Evolutionary conservation across 2,797 vertebrate genomes (phyloP).

Genomic region (Cossypha heuglini): DNA sequence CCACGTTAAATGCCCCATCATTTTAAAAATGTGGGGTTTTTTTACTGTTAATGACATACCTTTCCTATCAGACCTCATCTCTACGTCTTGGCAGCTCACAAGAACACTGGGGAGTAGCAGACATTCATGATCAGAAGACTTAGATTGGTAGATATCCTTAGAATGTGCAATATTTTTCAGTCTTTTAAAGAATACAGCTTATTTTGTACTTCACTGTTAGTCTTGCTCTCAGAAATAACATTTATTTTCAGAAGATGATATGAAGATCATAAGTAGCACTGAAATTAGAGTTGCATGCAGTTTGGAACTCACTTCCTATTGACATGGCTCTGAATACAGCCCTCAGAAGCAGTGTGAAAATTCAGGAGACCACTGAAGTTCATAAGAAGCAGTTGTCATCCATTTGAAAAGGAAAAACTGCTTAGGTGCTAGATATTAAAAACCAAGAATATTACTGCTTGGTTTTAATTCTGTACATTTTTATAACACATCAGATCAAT

Average conservation of each 20-base stretch:
- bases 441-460: background rate
- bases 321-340: background rate
- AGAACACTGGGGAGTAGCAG: background rate
- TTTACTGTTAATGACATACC: background rate
- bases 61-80: background rate
- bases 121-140: background rate
- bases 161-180: background rate
- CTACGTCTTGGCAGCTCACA: background rate
- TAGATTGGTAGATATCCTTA: background rate
- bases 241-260: background rate
- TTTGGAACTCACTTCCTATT: background rate
- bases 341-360: background rate
- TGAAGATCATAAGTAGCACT: background rate
- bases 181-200: background rate
- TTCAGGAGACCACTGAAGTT: background rate
- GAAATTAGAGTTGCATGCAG: background rate
- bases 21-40: background rate
- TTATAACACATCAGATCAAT: constrained; percentile 28
- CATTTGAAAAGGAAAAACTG: background rate
- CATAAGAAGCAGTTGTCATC: background rate
- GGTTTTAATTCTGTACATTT: constrained; percentile 32
- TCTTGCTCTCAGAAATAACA: background rate
- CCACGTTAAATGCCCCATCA: background rate
- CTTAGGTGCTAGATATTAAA: background rate
- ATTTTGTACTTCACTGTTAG: background rate